These are phyloP conservation scores for Eurypyga helias DNA, from an alignment of 2,113 vertebrate genomes.

Conservation along the genomic window DNA sequence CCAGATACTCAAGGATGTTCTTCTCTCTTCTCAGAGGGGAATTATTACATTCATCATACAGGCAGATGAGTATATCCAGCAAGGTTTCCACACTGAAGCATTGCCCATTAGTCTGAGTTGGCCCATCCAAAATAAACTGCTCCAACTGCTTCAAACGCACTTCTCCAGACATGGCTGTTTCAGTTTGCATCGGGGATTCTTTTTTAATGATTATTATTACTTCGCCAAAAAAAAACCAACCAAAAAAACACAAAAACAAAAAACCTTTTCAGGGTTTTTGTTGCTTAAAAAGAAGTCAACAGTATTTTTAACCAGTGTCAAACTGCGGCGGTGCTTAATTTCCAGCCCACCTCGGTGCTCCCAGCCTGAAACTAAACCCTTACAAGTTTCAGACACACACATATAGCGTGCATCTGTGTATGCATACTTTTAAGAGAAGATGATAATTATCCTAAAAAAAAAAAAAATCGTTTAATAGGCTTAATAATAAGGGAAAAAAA, in stretches of 20 bases:
- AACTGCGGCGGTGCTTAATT: slow-evolving; percentile 47
- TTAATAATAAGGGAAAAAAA: not conserved
- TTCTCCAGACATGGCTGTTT: slow-evolving; percentile 93
- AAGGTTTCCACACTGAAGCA: slow-evolving; percentile 95
- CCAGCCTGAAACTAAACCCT: slow-evolving; percentile 56
- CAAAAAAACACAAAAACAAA: not conserved
- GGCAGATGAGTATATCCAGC: slow-evolving; percentile 96
- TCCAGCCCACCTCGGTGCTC: slow-evolving; percentile 57
- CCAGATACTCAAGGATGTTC: slow-evolving; percentile 93
- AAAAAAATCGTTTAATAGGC: not conserved
- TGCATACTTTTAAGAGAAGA: not conserved
- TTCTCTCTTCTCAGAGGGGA: slow-evolving; percentile 96
- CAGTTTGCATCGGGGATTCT: slow-evolving; percentile 56
- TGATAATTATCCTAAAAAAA: not conserved
- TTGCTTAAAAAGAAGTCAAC: slow-evolving; percentile 48
- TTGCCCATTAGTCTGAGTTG: slow-evolving; percentile 87
- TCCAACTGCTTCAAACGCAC: slow-evolving; percentile 98
- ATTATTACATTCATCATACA: slow-evolving; percentile 97
- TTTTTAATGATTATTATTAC: slow-evolving; percentile 57
- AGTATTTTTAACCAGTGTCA: slow-evolving; percentile 69
- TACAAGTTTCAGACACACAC: slow-evolving; percentile 28
- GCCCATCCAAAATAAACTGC: slow-evolving; percentile 94
- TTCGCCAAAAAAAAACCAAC: not conserved
- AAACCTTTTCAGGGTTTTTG: slow-evolving; percentile 45
- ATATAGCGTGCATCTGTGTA: not conserved